Evolutionary conservation across 2,888 invertebrate species (phyloP).

Genomic region (Diarsia dahlii): DNA sequence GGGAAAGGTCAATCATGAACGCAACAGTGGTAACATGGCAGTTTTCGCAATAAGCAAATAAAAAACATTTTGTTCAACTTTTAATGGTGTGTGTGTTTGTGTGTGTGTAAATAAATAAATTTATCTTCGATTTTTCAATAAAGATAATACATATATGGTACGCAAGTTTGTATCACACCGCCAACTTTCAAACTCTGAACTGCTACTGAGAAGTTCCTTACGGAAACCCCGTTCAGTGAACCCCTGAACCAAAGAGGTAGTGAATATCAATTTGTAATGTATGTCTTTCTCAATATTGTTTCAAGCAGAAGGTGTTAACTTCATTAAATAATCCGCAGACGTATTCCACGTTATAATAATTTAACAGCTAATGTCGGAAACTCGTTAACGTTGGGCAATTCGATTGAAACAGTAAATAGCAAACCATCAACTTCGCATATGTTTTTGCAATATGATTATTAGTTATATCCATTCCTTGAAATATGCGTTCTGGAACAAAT

Average conservation of each 20-base stretch:
- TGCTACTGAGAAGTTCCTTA: neutral
- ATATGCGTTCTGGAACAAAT: neutral
- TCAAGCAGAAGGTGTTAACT: conserved; percentile 27
- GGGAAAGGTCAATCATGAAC: neutral
- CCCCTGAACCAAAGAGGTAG: neutral
- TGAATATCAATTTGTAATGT: neutral
- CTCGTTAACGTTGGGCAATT: conserved; percentile 48
- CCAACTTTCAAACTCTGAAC: neutral
- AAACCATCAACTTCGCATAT: conserved; percentile 15
- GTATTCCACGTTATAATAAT: conserved; percentile 42
- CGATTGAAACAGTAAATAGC: conserved; percentile 48
- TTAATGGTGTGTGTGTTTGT: too few species aligned
- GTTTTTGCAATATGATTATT: neutral
- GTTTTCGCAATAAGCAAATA: neutral
- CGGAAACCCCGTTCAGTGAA: neutral
- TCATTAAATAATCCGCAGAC: conserved; percentile 50
- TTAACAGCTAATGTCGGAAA: conserved; percentile 57
- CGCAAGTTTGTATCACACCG: too few species aligned
- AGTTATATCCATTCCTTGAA: neutral
- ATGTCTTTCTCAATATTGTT: conserved; percentile 32
- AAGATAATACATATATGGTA: too few species aligned
- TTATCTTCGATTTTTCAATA: neutral
- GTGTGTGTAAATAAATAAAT: too few species aligned
- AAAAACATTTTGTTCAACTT: too few species aligned
- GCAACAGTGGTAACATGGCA: neutral